Evolutionary conservation across 2,113 vertebrate species (phyloP).

Genomic region (Anoplopoma fimbria): DNA sequence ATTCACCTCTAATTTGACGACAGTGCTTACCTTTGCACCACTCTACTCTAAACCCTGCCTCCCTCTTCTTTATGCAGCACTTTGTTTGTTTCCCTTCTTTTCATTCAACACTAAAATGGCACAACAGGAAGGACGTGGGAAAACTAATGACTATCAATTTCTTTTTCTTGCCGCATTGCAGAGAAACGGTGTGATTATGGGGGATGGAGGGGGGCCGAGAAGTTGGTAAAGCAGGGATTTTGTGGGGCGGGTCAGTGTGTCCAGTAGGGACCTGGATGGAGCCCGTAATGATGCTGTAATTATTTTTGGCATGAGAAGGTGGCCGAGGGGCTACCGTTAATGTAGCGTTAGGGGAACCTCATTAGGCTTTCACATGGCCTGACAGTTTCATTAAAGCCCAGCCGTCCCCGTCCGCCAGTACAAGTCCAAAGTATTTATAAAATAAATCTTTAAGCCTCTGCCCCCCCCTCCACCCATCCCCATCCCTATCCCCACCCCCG

Average conservation of each 20-base stretch:
- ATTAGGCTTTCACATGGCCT: conserved; percentile 72
- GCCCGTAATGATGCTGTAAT: conserved; percentile 78
- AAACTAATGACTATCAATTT: conserved; percentile 70
- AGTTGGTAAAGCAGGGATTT: conserved; percentile 33
- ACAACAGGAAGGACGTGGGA: conserved; percentile 52
- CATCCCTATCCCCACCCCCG: background rate
- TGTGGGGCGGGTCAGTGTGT: conserved; percentile 10
- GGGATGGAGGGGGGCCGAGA: conserved; percentile 1
- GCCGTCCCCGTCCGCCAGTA: conserved; percentile 59
- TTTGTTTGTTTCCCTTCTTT: conserved; percentile 57
- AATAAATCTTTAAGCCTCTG: conserved; percentile 68
- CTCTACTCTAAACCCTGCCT: background rate
- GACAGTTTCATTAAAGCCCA: conserved; percentile 82
- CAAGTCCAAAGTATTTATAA: conserved; percentile 77
- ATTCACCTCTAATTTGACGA: background rate
- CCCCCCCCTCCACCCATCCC: background rate
- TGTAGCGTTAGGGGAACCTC: conserved; percentile 71
- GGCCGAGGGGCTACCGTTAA: conserved; percentile 68
- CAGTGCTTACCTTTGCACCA: background rate
- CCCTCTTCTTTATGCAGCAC: conserved; percentile 46
- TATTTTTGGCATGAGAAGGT: conserved; percentile 78
- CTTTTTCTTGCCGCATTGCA: conserved; percentile 70
- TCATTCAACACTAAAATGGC: conserved; percentile 52
- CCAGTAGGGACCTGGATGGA: conserved; percentile 35
- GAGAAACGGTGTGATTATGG: conserved; percentile 48